Evolutionary conservation across 2,888 invertebrate genomes (phyloP).

Genomic region (Maniola hyperantus): DNA sequence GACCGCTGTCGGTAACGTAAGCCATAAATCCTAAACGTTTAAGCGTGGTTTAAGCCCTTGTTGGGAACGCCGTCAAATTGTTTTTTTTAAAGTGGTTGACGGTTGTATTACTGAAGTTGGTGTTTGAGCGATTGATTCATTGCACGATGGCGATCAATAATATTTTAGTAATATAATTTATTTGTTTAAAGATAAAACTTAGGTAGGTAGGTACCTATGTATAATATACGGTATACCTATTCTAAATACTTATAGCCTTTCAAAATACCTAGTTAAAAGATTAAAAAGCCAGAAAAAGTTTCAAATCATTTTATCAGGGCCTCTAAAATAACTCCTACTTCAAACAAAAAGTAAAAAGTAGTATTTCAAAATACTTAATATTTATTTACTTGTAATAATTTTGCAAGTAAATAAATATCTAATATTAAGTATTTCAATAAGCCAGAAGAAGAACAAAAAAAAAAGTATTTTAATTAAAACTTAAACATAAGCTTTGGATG

Average conservation of each 20-base stretch:
- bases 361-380: too few relatives aligned
- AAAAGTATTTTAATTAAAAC: not conserved
- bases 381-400: too few relatives aligned
- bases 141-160: not conserved
- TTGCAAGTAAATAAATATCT: too few relatives aligned
- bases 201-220: not conserved
- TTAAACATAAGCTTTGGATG: not conserved
- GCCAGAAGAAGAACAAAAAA: too few relatives aligned
- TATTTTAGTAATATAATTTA: too few relatives aligned
- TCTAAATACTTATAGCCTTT: too few relatives aligned
- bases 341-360: too few relatives aligned
- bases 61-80: constrained; percentile 26
- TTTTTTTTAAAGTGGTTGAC: constrained; percentile 19
- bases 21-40: constrained; percentile 42
- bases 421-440: too few relatives aligned
- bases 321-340: too few relatives aligned
- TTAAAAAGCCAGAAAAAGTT: not conserved
- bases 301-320: not conserved
- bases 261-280: too few relatives aligned
- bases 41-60: constrained; percentile 26
- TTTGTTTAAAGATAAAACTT: not conserved
- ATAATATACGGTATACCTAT: too few relatives aligned
- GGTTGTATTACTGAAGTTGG: constrained; percentile 1
- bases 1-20: constrained; percentile 44
- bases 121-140: constrained; percentile 1